Conservation (phyloP, 2,113 vertebrate species). For the Sturnira hondurensis region DNA sequence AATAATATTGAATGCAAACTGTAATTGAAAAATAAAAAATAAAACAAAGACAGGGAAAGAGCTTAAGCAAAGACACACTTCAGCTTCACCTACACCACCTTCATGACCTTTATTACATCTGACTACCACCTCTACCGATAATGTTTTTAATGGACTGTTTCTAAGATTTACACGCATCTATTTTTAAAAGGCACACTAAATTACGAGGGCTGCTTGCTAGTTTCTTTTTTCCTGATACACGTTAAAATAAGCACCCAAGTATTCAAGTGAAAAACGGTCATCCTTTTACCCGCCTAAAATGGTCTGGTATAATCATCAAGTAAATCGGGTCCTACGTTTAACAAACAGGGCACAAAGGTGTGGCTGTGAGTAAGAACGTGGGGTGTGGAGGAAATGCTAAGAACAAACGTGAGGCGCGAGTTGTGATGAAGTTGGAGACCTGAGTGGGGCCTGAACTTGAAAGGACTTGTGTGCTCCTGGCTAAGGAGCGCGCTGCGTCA, state of each 20-base stretch:
- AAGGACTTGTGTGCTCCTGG: neutral
- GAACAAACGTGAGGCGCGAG: neutral
- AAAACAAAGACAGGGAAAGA: neutral
- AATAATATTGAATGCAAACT: neutral
- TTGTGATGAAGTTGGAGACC: neutral
- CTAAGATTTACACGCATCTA: neutral
- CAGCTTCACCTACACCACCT: neutral
- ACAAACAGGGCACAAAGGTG: neutral
- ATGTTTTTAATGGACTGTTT: neutral
- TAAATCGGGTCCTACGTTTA: neutral
- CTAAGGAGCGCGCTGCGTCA: neutral
- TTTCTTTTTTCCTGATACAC: neutral
- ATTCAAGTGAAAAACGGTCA: neutral
- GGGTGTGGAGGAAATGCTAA: neutral
- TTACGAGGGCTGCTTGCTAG: neutral
- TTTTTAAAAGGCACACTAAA: neutral
- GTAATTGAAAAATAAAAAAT: neutral
- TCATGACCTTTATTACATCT: neutral
- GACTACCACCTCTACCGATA: neutral
- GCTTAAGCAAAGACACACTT: neutral
- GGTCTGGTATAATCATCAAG: neutral
- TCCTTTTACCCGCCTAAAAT: neutral
- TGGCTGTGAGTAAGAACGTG: neutral
- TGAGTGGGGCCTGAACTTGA: neutral
- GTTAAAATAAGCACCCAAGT: neutral